Conservation (phyloP, 2,888 invertebrate species). For the Athalia cordata region DNA sequence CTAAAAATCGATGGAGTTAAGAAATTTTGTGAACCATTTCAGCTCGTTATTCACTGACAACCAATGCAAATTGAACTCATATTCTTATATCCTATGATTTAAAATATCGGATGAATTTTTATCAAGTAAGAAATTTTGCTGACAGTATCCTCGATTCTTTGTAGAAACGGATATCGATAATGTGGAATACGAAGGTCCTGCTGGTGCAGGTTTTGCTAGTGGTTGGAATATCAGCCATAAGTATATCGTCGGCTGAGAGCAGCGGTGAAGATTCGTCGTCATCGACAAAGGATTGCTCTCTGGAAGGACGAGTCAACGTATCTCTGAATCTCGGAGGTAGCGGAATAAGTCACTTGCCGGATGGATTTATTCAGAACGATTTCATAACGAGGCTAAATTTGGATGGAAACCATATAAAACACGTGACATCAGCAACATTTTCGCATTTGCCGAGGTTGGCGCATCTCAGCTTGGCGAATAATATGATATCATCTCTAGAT, state of each 20-base stretch:
- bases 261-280: neutral
- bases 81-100: no score
- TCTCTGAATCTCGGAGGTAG: constrained; percentile 29
- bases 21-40: no score
- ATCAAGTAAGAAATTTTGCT: no score
- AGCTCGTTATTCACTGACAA: no score
- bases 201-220: no score
- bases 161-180: no score
- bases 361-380: constrained; percentile 58
- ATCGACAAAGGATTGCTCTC: neutral
- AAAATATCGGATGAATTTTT: no score
- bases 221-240: no score
- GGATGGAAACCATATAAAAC: constrained; percentile 56
- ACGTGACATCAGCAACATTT: constrained; percentile 56
- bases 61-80: no score
- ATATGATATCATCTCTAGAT: constrained; percentile 58
- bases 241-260: neutral
- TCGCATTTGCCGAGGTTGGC: constrained; percentile 58
- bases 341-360: constrained; percentile 23
- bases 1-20: no score
- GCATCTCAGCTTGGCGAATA: constrained; percentile 63
- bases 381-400: constrained; percentile 59
- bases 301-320: neutral
- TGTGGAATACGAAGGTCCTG: no score
- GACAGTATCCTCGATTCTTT: no score